Base-by-base conservation (phyloP, 2,113 vertebrate species). In the Holacanthus passer region DNA sequence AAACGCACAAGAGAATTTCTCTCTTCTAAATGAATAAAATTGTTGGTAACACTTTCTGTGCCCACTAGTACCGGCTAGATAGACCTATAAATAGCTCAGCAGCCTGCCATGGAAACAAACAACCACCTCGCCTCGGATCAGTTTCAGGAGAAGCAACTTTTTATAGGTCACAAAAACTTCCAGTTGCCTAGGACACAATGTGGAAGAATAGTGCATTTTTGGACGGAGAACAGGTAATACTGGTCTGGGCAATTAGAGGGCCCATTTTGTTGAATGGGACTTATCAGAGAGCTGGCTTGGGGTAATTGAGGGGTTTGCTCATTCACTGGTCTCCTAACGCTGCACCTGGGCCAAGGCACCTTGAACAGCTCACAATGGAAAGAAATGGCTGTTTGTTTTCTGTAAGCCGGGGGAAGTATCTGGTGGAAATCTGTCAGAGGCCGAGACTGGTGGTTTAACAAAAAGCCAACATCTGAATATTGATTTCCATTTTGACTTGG, bases 121-220 rank as follows among this genome's bases (percentile, higher is more conserved):
- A 84, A 81, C 85, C 80, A 73, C 84, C 77, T 77, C 45, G 79
- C 83, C 79, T 56, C 48, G 77, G 89, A 88, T 95, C 90, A 82
- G 88, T 95, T 94, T 93, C 91, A 84, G 87, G 89, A 91, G 87
- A 87, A 77, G 87, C 72, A 88, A 94, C 91, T 94, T 94, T 95
- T 95, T 94, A 93, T 93, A 93, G 94, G 93, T 92, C 91, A 89
- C 80, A 86, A 94, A 92, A 93, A 91, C 92, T 92, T 93, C 89
- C 86, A 88, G 93, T 95, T 94, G 92, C 93, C 90, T 77, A 77
- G 92, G 94, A 91, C 92, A 95, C 94, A 88, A 82, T 83, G 77
- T 77, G 79, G 87, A 89, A 93, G 90, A 92, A 91, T 81, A 89
- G 90, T 45, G 68, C 35, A 64, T 89, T 87, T 90, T 88, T 84